phyloP scores from a whole-genome alignment of 2,888 invertebrate genomes.

The Resseliella maxima region DNA sequence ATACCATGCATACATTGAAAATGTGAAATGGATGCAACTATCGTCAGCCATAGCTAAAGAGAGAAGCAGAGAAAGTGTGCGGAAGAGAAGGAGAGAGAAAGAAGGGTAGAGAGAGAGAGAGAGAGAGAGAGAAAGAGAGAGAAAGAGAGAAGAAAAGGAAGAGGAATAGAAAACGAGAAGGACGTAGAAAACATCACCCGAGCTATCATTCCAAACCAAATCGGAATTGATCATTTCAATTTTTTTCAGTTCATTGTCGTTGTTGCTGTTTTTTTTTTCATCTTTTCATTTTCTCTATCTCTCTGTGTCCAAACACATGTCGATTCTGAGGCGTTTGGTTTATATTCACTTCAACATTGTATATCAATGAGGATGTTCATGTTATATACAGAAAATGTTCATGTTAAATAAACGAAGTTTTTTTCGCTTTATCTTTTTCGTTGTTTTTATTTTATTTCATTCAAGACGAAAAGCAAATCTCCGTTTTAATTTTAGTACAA shows the following conservation, averaged over 20 bases:
- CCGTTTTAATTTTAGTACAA: slow-evolving; percentile 49
- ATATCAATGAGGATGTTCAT: background rate
- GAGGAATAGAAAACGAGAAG: background rate
- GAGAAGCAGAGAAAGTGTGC: too few relatives aligned
- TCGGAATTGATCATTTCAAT: slow-evolving; percentile 6
- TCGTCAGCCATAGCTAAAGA: too few relatives aligned
- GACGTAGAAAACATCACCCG: background rate
- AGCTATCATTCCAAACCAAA: background rate
- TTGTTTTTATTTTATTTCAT: background rate
- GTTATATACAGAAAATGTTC: background rate
- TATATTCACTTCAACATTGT: background rate
- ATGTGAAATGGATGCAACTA: background rate
- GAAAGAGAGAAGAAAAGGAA: too few relatives aligned
- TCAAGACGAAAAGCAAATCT: slow-evolving; percentile 37
- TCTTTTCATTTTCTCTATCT: background rate
- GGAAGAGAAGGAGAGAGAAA: too few relatives aligned
- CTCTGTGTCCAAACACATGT: background rate
- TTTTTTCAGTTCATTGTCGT: background rate
- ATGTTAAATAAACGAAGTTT: background rate
- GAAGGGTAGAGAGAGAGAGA: too few relatives aligned
- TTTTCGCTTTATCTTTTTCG: background rate
- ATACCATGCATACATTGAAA: background rate
- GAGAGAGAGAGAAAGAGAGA: too few relatives aligned
- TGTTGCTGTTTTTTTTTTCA: background rate
- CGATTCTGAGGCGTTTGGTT: slow-evolving; percentile 4